Evolutionary conservation across 2,113 vertebrate species (phyloP).

Genomic region (Scomber scombrus): DNA sequence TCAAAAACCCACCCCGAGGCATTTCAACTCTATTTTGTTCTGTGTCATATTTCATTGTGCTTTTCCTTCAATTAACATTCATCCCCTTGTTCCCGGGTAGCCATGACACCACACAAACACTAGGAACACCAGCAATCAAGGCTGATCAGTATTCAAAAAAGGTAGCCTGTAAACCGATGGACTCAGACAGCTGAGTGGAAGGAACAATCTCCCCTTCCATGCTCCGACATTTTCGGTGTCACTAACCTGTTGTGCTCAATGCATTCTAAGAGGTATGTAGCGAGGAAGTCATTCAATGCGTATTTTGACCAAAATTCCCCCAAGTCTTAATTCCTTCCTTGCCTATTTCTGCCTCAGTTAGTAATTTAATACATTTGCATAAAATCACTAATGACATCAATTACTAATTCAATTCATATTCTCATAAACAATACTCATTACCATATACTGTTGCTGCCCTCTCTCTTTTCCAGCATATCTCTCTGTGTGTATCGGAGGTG

Average conservation of each 20-base stretch:
- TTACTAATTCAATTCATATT: not conserved
- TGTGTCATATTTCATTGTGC: slow-evolving; percentile 16
- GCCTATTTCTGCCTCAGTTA: not conserved
- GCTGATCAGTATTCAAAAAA: slow-evolving; percentile 19
- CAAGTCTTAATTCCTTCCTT: not conserved
- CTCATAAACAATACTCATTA: not conserved
- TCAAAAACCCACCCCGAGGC: slow-evolving; percentile 29
- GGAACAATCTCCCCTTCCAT: slow-evolving; percentile 10
- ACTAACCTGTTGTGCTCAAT: slow-evolving; percentile 17
- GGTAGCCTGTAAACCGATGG: not conserved
- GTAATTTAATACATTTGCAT: not conserved
- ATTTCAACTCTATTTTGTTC: slow-evolving; percentile 17
- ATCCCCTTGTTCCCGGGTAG: slow-evolving; percentile 18
- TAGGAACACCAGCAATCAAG: slow-evolving; percentile 22
- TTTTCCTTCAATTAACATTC: slow-evolving; percentile 38
- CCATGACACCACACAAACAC: slow-evolving; percentile 23
- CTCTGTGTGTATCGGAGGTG: not conserved
- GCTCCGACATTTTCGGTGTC: slow-evolving; percentile 1
- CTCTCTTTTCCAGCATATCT: not conserved
- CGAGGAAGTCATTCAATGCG: not conserved
- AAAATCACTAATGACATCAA: not conserved
- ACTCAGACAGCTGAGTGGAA: not conserved
- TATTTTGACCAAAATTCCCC: not conserved
- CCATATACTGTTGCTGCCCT: not conserved
- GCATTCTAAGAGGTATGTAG: not conserved